Conservation (phyloP, 2,113 vertebrate genomes). For the Henicopernis longicauda region DNA sequence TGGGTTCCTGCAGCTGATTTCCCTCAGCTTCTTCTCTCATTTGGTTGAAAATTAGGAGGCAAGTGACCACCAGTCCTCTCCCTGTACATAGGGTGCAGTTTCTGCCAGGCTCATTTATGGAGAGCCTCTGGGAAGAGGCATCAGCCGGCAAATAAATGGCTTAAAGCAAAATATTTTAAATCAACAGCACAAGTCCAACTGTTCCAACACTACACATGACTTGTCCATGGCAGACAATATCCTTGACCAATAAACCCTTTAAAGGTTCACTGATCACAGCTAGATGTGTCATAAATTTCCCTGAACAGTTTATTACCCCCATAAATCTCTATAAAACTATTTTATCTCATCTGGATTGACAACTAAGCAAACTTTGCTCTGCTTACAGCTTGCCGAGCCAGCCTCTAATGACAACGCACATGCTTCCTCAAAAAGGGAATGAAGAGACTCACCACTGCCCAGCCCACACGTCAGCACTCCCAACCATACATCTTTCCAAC, state of each 20-base stretch:
- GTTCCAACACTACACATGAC: not conserved
- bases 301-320: not conserved
- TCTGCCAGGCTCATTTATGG: not conserved
- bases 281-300: not conserved
- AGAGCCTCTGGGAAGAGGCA: not conserved
- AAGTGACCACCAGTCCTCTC: not conserved
- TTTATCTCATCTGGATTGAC: conserved; percentile 9
- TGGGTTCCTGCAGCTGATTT: not conserved
- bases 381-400: not conserved
- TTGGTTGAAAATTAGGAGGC: not conserved
- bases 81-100: not conserved
- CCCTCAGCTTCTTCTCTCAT: not conserved
- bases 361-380: not conserved
- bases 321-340: conserved; percentile 4
- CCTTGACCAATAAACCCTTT: not conserved
- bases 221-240: not conserved
- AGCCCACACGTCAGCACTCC: not conserved
- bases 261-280: not conserved
- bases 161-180: not conserved
- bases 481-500: not conserved
- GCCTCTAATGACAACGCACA: not conserved
- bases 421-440: not conserved
- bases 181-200: not conserved
- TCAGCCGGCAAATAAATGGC: not conserved
- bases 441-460: not conserved